Conservation (phyloP, 1,140 invertebrate genomes). For the Penaeus indicus region DNA sequence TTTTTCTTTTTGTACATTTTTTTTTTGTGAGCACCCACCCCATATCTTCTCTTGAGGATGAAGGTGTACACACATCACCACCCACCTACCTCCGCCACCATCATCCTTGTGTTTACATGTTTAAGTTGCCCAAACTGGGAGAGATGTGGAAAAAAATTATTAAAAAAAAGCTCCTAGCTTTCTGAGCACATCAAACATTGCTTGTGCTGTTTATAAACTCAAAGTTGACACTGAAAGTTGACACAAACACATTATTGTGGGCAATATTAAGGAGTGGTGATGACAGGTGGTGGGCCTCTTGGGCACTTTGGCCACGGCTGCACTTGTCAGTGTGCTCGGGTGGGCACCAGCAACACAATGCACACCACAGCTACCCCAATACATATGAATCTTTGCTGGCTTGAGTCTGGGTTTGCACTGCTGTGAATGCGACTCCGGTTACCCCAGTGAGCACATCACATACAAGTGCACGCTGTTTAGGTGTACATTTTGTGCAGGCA, state of each 20-base stretch:
- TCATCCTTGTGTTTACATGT: constrained; percentile 35
- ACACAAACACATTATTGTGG: background rate
- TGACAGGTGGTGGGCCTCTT: constrained; percentile 42
- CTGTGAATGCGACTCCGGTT: constrained; percentile 35
- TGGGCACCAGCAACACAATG: constrained; percentile 50
- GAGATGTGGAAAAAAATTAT: background rate
- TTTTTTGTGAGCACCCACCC: constrained; percentile 64
- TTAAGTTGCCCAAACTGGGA: background rate
- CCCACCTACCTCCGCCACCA: constrained; percentile 51
- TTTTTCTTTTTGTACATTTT: constrained; percentile 64
- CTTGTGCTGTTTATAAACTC: constrained; percentile 7
- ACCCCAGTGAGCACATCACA: constrained; percentile 23
- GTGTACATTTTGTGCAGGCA: constrained; percentile 53
- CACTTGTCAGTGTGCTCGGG: constrained; percentile 63
- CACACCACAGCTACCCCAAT: constrained; percentile 52
- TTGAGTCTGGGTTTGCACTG: constrained; percentile 48
- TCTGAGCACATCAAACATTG: constrained; percentile 12
- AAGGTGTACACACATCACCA: constrained; percentile 62
- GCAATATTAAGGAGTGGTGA: constrained; percentile 31
- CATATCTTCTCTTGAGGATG: constrained; percentile 58
- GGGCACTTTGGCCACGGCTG: constrained; percentile 47
- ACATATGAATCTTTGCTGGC: constrained; percentile 18
- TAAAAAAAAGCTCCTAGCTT: constrained; percentile 25
- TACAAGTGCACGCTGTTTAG: constrained; percentile 41
- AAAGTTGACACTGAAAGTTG: constrained; percentile 19